Conservation (phyloP, 1,140 invertebrate species). For the Acromyrmex heyeri region DNA sequence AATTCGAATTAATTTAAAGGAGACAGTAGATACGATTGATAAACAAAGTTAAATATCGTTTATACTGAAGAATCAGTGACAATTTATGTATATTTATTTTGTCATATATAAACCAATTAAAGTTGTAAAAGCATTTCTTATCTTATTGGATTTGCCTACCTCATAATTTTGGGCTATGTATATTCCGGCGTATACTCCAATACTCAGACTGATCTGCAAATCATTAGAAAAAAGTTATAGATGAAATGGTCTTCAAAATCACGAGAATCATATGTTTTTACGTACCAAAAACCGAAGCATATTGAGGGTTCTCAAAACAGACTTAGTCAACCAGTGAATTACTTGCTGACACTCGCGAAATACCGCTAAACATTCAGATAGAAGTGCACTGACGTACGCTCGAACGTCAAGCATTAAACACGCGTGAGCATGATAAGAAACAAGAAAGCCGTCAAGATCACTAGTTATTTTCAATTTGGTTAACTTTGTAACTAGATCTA, state of each 20-base stretch:
- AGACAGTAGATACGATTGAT: background rate
- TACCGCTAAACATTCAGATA: background rate
- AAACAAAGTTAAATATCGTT: background rate
- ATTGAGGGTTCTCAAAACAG: constrained; percentile 11
- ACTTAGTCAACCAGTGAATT: background rate
- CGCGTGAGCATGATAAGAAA: background rate
- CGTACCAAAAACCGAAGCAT: constrained; percentile 63
- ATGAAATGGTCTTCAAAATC: background rate
- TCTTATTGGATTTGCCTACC: constrained; percentile 85
- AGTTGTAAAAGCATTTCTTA: constrained; percentile 46
- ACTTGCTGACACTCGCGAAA: background rate
- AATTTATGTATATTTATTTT: background rate
- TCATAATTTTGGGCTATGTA: constrained; percentile 94
- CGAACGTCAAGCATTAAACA: background rate
- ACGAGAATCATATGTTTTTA: background rate
- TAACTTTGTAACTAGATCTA: constrained; percentile 17
- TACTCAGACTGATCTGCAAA: constrained; percentile 91
- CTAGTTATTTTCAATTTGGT: background rate
- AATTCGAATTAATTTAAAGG: background rate
- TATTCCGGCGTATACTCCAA: constrained; percentile 93
- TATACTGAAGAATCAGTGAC: background rate
- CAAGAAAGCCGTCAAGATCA: background rate
- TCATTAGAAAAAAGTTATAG: constrained; percentile 50
- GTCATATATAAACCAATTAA: background rate
- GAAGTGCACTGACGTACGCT: background rate